Evolutionary conservation across 2,797 vertebrate genomes (phyloP).

Genomic region (Fundulus diaphanus): DNA sequence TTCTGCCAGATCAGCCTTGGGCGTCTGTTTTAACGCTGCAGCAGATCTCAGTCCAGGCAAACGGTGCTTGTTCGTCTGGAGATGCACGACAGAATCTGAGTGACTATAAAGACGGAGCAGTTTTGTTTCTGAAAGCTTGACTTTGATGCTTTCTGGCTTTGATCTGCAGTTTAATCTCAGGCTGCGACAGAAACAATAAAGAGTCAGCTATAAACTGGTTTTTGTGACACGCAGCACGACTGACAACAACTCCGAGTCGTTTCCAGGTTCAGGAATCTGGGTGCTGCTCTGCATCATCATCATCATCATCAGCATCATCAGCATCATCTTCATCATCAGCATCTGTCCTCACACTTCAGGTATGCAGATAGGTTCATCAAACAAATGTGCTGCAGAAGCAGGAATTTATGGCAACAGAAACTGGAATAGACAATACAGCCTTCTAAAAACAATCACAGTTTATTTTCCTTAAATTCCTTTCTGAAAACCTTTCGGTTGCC

Average conservation of each 20-base stretch:
- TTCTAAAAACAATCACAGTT: not conserved
- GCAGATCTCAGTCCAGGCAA: constrained; percentile 4
- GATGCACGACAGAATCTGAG: not conserved
- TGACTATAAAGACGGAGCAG: not conserved
- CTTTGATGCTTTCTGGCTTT: not conserved
- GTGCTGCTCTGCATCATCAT: not conserved
- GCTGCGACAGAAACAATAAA: constrained; percentile 1
- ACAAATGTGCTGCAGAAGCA: not conserved
- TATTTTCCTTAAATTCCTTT: not conserved
- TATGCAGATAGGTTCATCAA: not conserved
- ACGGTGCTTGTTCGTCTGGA: not conserved
- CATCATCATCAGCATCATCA: not conserved
- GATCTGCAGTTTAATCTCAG: not conserved
- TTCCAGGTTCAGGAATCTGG: not conserved
- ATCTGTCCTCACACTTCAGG: not conserved
- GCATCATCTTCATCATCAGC: not conserved
- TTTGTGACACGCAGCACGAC: not conserved
- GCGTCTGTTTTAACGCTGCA: not conserved
- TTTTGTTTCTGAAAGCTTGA: not conserved
- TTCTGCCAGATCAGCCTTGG: not conserved
- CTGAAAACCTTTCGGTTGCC: not conserved
- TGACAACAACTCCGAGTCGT: not conserved
- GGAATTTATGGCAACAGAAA: not conserved
- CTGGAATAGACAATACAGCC: not conserved
- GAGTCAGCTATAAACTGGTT: not conserved